Evolutionary conservation across 2,888 invertebrate genomes (phyloP), one percentile per base, ranked within the genome.

Genomic region (Plagodis dolabraria): DNA sequence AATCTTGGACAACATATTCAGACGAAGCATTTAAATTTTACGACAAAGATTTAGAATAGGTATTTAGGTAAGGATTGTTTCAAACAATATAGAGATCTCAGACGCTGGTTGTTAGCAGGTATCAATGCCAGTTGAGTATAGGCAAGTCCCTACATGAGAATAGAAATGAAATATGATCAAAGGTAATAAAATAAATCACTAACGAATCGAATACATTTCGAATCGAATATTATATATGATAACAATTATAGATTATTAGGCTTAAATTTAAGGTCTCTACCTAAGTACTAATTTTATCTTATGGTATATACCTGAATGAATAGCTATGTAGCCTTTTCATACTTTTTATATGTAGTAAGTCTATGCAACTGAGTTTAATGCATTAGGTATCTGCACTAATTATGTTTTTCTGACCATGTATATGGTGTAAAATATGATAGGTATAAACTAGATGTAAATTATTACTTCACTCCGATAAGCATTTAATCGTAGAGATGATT

Each of bases 1-100:
- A 85, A 95, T 97, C 74, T 90, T 98, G 70, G 95, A 96, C 67
- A 97, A 96, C 80, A 95, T 97, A 71, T 97, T 97, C 83, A 95
- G 95, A 80, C 94, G 96, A 74, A 94, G 95, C 72, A 90, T 94
- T 65, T 96, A 93, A 93, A 68, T 36, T 22, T 46, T n/a, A 43
- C 45, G 22, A 50, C 34, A 35, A 63, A 63, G 6, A 22, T 7
- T 11, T 60, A 22, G 53, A 11, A 2, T 22, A 22, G 22, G 22
- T 22, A 22, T 22, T 11, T 62, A 62, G 51, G 42, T 35, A 62
- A 44, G 54, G 51, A 53, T 54, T 62, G 58, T 63, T 55, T 47
- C 44, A 60, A 60, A 60, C 51, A 55, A 55, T 54, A 60, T 50
- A 63, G 56, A 66, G 68, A 68, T 68, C 68, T 68, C 68, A 68